A percentile compares a stretch with the other conserved stretches of the same genome.
phyloP scores from a whole-genome alignment of 64 coral and sea anemone species.

The Platygyra sinensis region DNA sequence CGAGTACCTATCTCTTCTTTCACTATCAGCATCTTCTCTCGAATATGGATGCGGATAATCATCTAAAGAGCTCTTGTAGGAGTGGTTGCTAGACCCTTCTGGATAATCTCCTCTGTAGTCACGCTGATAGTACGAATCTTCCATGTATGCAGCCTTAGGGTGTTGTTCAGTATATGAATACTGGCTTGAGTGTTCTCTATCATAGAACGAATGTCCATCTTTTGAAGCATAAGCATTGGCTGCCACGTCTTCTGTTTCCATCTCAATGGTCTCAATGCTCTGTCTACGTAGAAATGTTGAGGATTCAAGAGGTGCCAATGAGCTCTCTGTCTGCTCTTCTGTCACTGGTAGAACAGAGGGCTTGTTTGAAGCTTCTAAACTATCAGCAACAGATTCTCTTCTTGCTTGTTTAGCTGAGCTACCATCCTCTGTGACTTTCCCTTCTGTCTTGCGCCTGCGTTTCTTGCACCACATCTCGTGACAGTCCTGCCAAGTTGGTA shows the following conservation, averaged over 20 bases:
- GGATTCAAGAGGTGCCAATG: not conserved
- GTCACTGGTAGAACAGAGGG: not conserved
- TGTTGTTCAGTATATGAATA: conserved; percentile 34
- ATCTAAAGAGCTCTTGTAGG: not conserved
- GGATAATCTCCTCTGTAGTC: conserved; percentile 28
- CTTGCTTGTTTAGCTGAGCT: conserved; percentile 54
- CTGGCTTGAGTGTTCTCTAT: conserved; percentile 3
- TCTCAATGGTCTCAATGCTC: conserved; percentile 47
- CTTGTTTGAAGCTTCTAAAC: conserved; percentile 21
- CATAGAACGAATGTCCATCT: conserved; percentile 9
- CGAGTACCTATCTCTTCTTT: conserved; percentile 18
- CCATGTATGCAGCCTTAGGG: conserved; percentile 9
- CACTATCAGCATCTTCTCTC: not conserved
- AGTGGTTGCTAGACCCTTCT: conserved; percentile 5
- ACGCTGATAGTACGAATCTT: conserved; percentile 43
- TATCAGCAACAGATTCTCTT: conserved; percentile 46
- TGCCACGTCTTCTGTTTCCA: conserved; percentile 18
- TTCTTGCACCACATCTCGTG: conserved; percentile 99
- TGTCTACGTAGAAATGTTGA: conserved; percentile 2
- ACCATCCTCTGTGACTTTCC: conserved; percentile 56
- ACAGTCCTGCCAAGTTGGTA: conserved; percentile 98
- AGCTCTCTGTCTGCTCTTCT: conserved; percentile 9
- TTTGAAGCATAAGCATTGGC: not conserved
- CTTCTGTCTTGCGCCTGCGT: conserved; percentile 83
- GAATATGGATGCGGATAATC: conserved; percentile 19